Evolutionary conservation across 2,113 vertebrate genomes (phyloP).

Genomic region (Pluvianellus socialis): DNA sequence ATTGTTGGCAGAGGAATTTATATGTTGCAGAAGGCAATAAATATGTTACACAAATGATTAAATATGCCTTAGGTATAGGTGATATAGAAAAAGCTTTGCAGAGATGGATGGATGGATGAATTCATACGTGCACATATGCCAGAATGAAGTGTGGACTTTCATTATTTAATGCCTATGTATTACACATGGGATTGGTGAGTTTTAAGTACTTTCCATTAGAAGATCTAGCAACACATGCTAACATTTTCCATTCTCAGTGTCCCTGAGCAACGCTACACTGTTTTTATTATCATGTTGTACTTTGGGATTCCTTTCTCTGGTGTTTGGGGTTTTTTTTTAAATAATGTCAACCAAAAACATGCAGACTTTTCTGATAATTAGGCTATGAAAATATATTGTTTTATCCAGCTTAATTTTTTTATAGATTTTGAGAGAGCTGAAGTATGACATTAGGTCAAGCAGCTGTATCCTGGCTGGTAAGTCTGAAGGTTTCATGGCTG

Average conservation of each 20-base stretch:
- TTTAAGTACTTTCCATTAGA: slow-evolving; percentile 25
- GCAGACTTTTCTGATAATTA: neutral
- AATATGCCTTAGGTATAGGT: neutral
- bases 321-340: neutral
- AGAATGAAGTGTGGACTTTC: neutral
- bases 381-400: neutral
- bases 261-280: neutral
- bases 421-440: neutral
- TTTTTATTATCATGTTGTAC: neutral
- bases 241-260: neutral
- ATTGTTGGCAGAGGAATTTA: slow-evolving; percentile 16
- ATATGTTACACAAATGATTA: neutral
- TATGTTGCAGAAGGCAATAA: neutral
- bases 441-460: neutral
- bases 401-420: neutral
- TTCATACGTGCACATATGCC: neutral
- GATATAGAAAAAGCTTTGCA: neutral
- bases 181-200: slow-evolving; percentile 6
- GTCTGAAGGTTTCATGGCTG: neutral
- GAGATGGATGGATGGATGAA: neutral
- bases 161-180: neutral
- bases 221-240: neutral
- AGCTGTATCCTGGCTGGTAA: neutral
- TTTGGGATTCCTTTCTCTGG: neutral
- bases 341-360: neutral